A percentile compares a stretch with the other conserved stretches of the same genome.
Evolutionary conservation across 1,140 invertebrate species (phyloP).

Genomic region (Drosophila equinoxialis): DNA sequence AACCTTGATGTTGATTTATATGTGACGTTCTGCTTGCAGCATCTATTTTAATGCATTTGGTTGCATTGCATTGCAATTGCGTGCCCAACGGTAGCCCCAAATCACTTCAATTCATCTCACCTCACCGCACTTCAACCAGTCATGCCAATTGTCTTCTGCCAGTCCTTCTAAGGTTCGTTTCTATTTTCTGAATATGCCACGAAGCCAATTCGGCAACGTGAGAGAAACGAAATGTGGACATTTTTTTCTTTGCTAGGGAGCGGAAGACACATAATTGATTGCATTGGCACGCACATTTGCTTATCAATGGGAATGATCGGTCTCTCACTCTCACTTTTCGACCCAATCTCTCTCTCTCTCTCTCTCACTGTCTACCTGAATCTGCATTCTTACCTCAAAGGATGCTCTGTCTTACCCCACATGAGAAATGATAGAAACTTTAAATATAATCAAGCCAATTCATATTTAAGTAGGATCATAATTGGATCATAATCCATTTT

Average conservation of each 20-base stretch:
- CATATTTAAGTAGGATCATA: too few species aligned
- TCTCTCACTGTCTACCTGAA: neutral
- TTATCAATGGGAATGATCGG: constrained; percentile 52
- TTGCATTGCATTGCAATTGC: constrained; percentile 51
- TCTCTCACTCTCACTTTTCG: constrained; percentile 28
- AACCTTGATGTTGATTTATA: constrained; percentile 83
- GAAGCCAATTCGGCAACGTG: constrained; percentile 39
- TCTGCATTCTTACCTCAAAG: neutral
- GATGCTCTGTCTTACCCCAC: constrained; percentile 12
- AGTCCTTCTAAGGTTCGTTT: constrained; percentile 83
- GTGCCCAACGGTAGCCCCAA: constrained; percentile 36
- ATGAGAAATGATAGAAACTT: neutral
- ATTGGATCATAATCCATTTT: too few species aligned
- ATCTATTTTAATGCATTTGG: constrained; percentile 64
- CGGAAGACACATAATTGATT: constrained; percentile 35
- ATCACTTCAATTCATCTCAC: constrained; percentile 14
- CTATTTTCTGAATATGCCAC: constrained; percentile 85
- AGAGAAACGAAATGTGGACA: neutral
- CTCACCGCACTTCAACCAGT: constrained; percentile 27
- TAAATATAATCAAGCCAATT: neutral
- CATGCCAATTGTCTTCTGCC: constrained; percentile 69
- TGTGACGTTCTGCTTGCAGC: constrained; percentile 59
- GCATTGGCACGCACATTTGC: constrained; percentile 54
- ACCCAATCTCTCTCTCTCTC: constrained; percentile 6
- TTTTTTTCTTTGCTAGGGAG: constrained; percentile 1